These are phyloP conservation scores for Mantis religiosa DNA, from an alignment of 2,888 invertebrate species.

Conservation along the genomic window DNA sequence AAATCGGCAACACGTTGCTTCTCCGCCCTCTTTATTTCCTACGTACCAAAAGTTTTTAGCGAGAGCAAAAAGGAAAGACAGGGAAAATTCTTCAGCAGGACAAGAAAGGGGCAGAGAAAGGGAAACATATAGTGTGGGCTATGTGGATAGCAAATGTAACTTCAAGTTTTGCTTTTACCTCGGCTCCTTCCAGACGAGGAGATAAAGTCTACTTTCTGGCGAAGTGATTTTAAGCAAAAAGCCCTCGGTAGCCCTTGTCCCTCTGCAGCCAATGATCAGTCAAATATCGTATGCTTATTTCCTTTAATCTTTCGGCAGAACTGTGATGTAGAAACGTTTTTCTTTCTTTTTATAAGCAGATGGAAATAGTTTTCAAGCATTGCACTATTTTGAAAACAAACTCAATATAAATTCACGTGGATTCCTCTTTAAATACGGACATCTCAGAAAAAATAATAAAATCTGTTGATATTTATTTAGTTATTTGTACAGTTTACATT, in stretches of 20 bases:
- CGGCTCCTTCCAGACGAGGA: neutral
- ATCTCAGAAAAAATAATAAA: no score
- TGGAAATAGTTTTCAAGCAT: no score
- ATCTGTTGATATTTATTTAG: no score
- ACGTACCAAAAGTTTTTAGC: neutral
- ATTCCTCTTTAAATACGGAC: no score
- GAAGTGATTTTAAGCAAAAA: neutral
- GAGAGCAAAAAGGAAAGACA: neutral
- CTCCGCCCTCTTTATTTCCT: neutral
- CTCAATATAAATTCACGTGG: no score
- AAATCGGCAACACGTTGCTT: neutral
- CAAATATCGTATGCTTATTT: neutral
- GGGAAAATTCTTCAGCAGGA: neutral
- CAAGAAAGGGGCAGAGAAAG: neutral
- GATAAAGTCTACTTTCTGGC: neutral
- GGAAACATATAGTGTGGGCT: neutral
- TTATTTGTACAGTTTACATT: no score
- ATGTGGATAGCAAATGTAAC: neutral
- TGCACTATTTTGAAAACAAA: no score
- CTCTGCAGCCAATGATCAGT: neutral
- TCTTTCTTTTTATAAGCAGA: no score
- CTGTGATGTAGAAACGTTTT: no score
- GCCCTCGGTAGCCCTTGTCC: neutral
- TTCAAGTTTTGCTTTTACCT: neutral
- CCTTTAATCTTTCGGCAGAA: neutral